Base-by-base conservation (phyloP, 1,140 invertebrate genomes). In the Polypedilum vanderplanki region DNA sequence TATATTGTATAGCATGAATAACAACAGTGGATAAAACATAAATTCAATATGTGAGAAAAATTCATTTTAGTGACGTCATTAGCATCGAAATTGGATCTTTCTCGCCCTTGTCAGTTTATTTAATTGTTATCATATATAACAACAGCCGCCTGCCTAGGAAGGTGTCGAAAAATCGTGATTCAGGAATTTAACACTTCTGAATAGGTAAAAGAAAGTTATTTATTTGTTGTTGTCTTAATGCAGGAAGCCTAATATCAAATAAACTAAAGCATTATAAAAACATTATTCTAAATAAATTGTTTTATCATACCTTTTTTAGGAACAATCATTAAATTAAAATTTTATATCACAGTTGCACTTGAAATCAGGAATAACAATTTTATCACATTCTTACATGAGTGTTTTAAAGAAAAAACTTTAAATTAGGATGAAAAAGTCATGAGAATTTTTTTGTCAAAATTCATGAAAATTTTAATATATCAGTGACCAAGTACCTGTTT, bases 61-160 rank as follows among this genome's bases (percentile, higher is more conserved):
- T 46, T 46, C 41, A 46, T 46, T 46, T 46, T 46, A 10, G 41
- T 46, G 41, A 46, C 41, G 41, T 46, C 41, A 46, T 46, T 10
- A 10, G 41, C 9, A 46, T 46, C 41, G 41, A 46, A 46, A 46
- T 46, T 46, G 41, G 41, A 10, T 46, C 41, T 10, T 46, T 8
- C 41, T 46, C 15, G 41, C 41, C 41, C 15, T 46, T 46, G 9
- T 46, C 41, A 10, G 9, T 46, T 46, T 46, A 46, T 46, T 46
- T 46, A 46, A 46, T 46, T 46, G 41, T 46, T 46, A 46, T 46
- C 41, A 46, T 46, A 8, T 46, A 46, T 46, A n/a, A n/a, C n/a
- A n/a, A n/a, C n/a, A 46, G 41, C 41, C 41, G 41, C 41, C 41
- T 46, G 41, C 41, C 41, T 46, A 46, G 41, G n/a, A 10, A 46